phyloP scores from a whole-genome alignment of 2,113 vertebrate species.

The Oncorhynchus tshawytscha region DNA sequence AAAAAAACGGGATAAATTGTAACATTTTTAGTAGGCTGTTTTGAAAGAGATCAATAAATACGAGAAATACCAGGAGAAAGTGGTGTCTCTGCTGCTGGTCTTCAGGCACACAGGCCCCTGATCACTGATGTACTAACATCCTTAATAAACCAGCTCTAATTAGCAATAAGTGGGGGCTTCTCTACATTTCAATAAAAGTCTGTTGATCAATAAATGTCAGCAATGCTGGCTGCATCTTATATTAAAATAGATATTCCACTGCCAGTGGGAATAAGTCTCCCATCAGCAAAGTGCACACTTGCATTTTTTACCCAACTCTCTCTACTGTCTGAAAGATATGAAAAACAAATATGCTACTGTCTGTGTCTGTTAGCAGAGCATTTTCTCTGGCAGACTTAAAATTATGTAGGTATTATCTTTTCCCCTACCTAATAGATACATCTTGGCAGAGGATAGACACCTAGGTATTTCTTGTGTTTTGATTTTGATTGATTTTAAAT shows the following conservation, averaged over 20 bases:
- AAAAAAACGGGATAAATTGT: background rate
- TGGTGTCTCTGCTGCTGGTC: background rate
- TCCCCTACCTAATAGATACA: background rate
- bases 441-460: background rate
- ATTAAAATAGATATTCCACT: constrained; percentile 42
- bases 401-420: background rate
- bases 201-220: constrained; percentile 51
- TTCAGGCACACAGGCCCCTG: background rate
- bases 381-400: constrained; percentile 10
- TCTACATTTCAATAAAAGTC: constrained; percentile 53
- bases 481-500: background rate
- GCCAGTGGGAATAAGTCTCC: constrained; percentile 21
- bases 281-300: constrained; percentile 36
- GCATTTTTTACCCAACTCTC: constrained; percentile 4
- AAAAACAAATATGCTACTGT: constrained; percentile 23
- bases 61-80: background rate
- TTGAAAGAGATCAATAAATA: constrained; percentile 11
- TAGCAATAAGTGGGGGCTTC: constrained; percentile 33
- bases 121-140: constrained; percentile 28
- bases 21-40: background rate
- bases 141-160: constrained; percentile 44
- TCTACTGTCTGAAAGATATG: constrained; percentile 11
- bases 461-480: background rate
- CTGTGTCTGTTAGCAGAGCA: constrained; percentile 15
- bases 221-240: constrained; percentile 37